These are phyloP conservation scores for Aurelia aurita complex sp. Pacific DNA, from an alignment of 30 jellyfish, hydroid and myxozoan species.

Conservation along the genomic window DNA sequence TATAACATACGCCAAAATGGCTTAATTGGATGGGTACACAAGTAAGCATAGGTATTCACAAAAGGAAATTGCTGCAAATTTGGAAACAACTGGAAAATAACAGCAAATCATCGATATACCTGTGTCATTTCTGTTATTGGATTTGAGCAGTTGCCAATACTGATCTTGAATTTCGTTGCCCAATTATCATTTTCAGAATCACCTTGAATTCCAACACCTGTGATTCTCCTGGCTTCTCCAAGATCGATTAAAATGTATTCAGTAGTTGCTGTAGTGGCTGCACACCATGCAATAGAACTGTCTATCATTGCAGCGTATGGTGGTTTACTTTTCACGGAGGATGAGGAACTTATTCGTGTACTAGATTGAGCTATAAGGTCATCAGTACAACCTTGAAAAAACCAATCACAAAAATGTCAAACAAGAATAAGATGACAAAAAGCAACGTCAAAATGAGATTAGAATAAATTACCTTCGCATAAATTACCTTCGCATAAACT, in stretches of 20 bases:
- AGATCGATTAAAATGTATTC: constrained; percentile 25
- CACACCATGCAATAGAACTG: constrained; percentile 58
- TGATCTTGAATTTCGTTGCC: constrained; percentile 32
- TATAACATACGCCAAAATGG: no score
- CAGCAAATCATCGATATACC: background rate
- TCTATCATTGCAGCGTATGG: constrained; percentile 12
- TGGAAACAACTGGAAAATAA: no score
- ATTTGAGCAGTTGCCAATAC: constrained; percentile 7
- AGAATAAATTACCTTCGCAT: no score
- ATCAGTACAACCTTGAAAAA: no score
- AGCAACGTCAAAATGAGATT: no score
- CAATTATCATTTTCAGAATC: constrained; percentile 52
- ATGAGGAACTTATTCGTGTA: constrained; percentile 23
- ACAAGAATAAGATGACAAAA: no score
- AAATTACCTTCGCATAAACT: no score
- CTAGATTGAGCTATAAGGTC: background rate
- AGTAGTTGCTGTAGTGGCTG: background rate
- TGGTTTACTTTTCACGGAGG: background rate
- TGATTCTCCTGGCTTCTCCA: constrained; percentile 31
- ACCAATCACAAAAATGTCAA: no score
- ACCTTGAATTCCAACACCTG: constrained; percentile 56
- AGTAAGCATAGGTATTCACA: no score
- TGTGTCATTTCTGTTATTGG: constrained; percentile 15
- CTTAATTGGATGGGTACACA: no score
- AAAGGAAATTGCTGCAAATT: no score